Evolutionary conservation across 2,797 vertebrate genomes (phyloP).

Genomic region (Buphagus erythrorhynchus): DNA sequence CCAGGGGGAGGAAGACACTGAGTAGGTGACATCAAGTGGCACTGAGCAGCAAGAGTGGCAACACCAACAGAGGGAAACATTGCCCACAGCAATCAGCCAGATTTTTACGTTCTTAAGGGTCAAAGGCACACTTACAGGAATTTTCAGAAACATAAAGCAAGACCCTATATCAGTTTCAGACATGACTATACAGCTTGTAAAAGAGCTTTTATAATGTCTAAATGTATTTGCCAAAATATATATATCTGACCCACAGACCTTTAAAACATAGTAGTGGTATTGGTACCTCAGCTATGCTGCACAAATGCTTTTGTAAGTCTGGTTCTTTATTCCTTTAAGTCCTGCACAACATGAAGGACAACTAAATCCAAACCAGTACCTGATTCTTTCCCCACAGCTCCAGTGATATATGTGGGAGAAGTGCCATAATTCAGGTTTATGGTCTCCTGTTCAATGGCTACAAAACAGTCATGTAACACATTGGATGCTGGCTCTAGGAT

Average conservation of each 20-base stretch:
- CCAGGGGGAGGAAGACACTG: not conserved
- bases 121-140: not conserved
- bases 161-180: not conserved
- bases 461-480: not conserved
- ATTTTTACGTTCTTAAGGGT: not conserved
- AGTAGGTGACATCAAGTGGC: not conserved
- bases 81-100: not conserved
- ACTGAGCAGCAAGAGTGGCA: not conserved
- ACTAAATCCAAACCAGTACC: not conserved
- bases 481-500: not conserved
- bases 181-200: not conserved
- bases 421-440: not conserved
- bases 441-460: not conserved
- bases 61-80: accelerated
- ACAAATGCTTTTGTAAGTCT: not conserved
- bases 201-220: not conserved
- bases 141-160: not conserved
- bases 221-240: not conserved
- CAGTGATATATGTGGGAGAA: not conserved
- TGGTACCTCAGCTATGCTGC: not conserved
- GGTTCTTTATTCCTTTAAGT: not conserved
- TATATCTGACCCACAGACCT: not conserved
- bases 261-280: not conserved
- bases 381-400: not conserved
- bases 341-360: not conserved